phyloP scores from a whole-genome alignment of 2,113 vertebrate species.

The Ovibos moschatus region DNA sequence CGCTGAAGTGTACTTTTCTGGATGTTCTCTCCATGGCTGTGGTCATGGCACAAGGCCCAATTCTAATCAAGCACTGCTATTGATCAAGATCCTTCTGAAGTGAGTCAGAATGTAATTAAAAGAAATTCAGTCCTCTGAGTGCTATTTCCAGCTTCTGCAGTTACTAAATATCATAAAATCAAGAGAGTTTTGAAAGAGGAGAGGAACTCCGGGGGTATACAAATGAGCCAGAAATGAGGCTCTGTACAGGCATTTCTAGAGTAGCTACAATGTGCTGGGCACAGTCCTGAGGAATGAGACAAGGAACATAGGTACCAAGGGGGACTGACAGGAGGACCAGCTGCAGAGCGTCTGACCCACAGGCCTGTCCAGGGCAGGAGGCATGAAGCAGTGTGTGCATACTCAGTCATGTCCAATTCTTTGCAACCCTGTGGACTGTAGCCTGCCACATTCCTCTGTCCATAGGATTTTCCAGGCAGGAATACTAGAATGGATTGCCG shows the following conservation, averaged over 20 bases:
- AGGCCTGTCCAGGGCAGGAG: rapidly evolving
- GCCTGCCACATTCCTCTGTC: not conserved
- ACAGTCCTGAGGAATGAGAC: not conserved
- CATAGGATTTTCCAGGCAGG: not conserved
- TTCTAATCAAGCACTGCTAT: not conserved
- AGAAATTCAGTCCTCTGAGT: not conserved
- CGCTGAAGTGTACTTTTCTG: not conserved
- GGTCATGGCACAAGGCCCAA: not conserved
- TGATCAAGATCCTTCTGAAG: not conserved
- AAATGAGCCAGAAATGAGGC: not conserved
- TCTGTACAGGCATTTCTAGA: too few species aligned
- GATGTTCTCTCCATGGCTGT: not conserved
- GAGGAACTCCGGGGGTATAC: not conserved
- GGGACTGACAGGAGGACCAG: not conserved
- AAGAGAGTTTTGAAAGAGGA: not conserved
- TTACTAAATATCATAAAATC: not conserved
- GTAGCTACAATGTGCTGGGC: rapidly evolving
- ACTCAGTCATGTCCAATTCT: not conserved
- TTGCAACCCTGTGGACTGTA: not conserved
- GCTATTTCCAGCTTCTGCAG: not conserved
- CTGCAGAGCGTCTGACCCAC: rapidly evolving
- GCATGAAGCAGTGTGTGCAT: not conserved
- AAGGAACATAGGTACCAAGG: not conserved
- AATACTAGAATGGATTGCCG: not conserved
- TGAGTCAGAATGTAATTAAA: not conserved